Evolutionary conservation across 2,797 vertebrate genomes (phyloP).

Genomic region (Carcharodon carcharias): DNA sequence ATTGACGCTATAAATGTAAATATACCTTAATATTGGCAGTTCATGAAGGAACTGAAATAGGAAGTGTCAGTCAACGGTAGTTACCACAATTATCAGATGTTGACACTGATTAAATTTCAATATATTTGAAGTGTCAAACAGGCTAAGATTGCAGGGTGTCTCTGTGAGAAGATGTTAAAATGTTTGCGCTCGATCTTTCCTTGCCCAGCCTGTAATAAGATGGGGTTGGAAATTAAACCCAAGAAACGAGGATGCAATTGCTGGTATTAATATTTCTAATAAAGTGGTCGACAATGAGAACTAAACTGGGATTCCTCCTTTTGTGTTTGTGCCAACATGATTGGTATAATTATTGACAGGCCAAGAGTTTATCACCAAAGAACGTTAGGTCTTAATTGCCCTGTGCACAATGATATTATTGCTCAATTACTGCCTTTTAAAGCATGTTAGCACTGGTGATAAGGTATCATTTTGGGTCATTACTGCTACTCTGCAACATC

Average conservation of each 20-base stretch:
- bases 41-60: not conserved
- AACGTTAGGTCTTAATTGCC: not conserved
- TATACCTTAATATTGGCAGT: not conserved
- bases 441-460: not conserved
- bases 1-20: not conserved
- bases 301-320: not conserved
- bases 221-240: not conserved
- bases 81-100: not conserved
- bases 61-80: not conserved
- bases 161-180: not conserved
- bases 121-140: not conserved
- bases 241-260: not conserved
- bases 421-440: not conserved
- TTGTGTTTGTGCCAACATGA: not conserved
- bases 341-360: not conserved
- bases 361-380: not conserved
- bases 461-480: not conserved
- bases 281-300: not conserved
- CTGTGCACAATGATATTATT: not conserved
- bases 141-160: not conserved
- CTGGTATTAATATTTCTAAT: not conserved
- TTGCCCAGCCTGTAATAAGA: not conserved
- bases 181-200: not conserved
- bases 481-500: not conserved
- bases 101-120: not conserved